Percentiles rank a stretch among this genome's conserved stretches.
These are phyloP conservation scores for Xestia xanthographa DNA, from an alignment of 2,888 invertebrate genomes.

Conservation along the genomic window DNA sequence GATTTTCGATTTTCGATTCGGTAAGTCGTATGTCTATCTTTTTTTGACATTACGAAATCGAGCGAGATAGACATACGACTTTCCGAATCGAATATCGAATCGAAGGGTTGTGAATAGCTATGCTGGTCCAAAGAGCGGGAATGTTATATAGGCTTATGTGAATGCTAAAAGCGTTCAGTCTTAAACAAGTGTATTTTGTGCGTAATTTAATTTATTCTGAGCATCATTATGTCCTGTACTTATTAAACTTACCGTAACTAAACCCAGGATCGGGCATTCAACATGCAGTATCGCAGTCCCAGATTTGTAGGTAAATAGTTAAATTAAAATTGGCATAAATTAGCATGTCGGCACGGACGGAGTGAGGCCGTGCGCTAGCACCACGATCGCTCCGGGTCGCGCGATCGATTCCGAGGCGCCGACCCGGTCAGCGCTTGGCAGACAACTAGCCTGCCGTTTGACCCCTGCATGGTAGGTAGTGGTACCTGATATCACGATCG, in stretches of 20 bases:
- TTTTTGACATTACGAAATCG: no score
- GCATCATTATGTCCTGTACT: not conserved
- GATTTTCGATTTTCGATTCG: no score
- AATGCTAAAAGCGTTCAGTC: not conserved
- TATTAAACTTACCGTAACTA: not conserved
- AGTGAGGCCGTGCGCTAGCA: slow-evolving; percentile 54
- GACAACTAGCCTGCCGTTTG: slow-evolving; percentile 67
- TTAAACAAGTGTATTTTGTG: not conserved
- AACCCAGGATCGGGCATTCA: not conserved
- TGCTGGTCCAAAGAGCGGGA: no score
- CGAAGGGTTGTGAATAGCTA: no score
- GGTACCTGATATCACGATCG: slow-evolving; percentile 61
- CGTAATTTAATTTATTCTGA: not conserved
- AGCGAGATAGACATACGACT: no score
- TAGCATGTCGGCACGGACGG: slow-evolving; percentile 48
- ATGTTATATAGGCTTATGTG: not conserved
- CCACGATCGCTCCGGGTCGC: slow-evolving; percentile 69
- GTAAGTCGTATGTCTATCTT: no score
- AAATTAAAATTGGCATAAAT: slow-evolving; percentile 60
- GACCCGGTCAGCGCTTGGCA: slow-evolving; percentile 76
- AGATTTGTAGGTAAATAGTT: slow-evolving; percentile 34
- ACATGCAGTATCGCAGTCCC: slow-evolving; percentile 4
- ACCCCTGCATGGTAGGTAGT: slow-evolving; percentile 69
- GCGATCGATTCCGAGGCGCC: slow-evolving; percentile 78
- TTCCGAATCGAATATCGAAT: no score